Conservation (phyloP, 2,113 vertebrate species). For the Pollachius pollachius region DNA sequence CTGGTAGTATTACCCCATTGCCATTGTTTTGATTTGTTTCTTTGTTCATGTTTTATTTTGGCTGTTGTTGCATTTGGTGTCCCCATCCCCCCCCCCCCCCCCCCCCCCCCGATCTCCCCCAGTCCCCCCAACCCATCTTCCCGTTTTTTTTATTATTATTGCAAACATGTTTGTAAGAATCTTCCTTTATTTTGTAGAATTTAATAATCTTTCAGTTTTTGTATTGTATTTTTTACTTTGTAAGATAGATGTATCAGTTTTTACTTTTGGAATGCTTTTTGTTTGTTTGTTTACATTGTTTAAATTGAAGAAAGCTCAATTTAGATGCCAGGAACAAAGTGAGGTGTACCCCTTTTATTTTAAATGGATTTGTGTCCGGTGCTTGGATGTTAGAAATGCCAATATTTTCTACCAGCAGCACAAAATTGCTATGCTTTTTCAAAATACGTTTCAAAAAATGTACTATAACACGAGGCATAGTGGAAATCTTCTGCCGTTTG, state of each 20-base stretch:
- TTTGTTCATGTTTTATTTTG: conserved; percentile 53
- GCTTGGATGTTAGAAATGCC: conserved; percentile 57
- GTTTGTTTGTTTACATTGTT: conserved; percentile 59
- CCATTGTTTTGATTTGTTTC: conserved; percentile 53
- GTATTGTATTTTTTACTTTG: conserved; percentile 59
- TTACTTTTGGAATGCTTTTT: conserved; percentile 58
- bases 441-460: conserved; percentile 35
- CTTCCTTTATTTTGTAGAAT: conserved; percentile 63
- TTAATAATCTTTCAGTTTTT: conserved; percentile 44
- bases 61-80: conserved; percentile 33
- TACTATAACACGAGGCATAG: conserved; percentile 30
- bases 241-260: conserved; percentile 65
- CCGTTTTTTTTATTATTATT: conserved; percentile 54
- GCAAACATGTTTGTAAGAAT: conserved; percentile 58
- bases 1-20: conserved; percentile 48
- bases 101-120: neutral
- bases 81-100: neutral
- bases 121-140: neutral
- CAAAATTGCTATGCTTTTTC: conserved; percentile 53
- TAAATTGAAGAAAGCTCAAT: conserved; percentile 54
- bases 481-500: conserved; percentile 39
- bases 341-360: conserved; percentile 45
- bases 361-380: conserved; percentile 50
- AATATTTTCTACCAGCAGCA: conserved; percentile 52
- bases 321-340: conserved; percentile 74